Conservation (phyloP, 1,140 invertebrate genomes). For the Zeugodacus cucurbitae region DNA sequence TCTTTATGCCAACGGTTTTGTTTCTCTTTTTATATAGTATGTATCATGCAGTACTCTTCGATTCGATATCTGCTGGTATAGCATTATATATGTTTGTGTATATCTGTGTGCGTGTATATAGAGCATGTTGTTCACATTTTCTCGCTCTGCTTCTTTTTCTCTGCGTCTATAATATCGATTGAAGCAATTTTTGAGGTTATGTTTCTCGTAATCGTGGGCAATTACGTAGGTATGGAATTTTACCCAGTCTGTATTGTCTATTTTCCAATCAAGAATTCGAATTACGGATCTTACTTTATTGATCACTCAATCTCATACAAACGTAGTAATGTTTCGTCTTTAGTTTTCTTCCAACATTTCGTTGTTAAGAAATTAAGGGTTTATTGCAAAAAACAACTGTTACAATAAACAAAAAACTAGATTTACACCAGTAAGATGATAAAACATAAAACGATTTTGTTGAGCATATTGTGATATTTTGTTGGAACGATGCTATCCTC, state of each 20-base stretch:
- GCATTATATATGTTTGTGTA: neutral
- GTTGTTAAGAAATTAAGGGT: too few relatives aligned
- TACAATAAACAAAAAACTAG: too few relatives aligned
- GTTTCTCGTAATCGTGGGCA: neutral
- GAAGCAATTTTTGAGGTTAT: neutral
- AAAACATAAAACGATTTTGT: too few relatives aligned
- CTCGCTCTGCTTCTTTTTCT: neutral
- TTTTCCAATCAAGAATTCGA: too few relatives aligned
- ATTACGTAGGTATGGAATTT: neutral
- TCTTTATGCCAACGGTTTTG: neutral
- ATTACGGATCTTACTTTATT: too few relatives aligned
- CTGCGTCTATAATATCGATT: conserved; percentile 23
- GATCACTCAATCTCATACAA: too few relatives aligned
- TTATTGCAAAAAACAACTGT: too few relatives aligned
- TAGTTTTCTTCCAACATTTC: too few relatives aligned
- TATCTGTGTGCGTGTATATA: neutral
- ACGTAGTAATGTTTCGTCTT: too few relatives aligned
- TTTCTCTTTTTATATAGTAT: neutral
- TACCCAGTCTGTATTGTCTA: too few relatives aligned
- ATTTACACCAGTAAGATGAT: too few relatives aligned
- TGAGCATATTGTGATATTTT: neutral
- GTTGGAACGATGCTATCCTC: neutral
- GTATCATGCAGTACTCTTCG: neutral
- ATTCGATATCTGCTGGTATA: neutral
- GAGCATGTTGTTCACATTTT: conserved; percentile 29